These are phyloP conservation scores for Laticauda laticaudata DNA, from an alignment of 2,113 vertebrate species.

Conservation along the genomic window DNA sequence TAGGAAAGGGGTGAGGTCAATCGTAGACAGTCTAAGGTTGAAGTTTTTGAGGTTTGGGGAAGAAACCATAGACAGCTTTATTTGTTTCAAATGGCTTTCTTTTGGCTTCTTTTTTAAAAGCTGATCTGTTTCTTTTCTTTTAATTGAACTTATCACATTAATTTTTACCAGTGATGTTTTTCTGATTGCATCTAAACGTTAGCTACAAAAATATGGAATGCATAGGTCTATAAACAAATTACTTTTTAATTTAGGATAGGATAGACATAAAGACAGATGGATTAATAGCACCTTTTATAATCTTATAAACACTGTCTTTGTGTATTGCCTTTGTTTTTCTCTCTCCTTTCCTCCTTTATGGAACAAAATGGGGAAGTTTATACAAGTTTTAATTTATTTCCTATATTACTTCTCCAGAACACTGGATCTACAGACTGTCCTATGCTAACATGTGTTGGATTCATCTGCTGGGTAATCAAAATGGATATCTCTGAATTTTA, in stretches of 20 bases:
- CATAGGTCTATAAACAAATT: not conserved
- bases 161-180: not conserved
- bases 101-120: not conserved
- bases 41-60: no score
- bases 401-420: not conserved
- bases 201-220: not conserved
- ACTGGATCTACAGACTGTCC: not conserved
- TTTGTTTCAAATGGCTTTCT: not conserved
- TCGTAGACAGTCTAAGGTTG: no score
- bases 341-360: not conserved
- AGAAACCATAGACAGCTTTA: no score
- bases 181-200: not conserved
- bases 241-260: not conserved
- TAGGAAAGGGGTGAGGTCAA: no score
- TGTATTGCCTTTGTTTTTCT: not conserved
- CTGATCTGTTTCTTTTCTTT: not conserved
- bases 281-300: not conserved
- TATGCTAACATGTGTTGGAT: not conserved
- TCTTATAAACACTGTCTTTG: not conserved
- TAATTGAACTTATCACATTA: not conserved
- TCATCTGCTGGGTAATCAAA: not conserved
- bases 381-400: not conserved
- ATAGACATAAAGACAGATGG: not conserved
- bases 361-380: not conserved
- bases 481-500: not conserved